Percentiles rank a stretch among this genome's conserved stretches.
Conservation (phyloP, 2,113 vertebrate genomes). For the Atlantisia rogersi region DNA sequence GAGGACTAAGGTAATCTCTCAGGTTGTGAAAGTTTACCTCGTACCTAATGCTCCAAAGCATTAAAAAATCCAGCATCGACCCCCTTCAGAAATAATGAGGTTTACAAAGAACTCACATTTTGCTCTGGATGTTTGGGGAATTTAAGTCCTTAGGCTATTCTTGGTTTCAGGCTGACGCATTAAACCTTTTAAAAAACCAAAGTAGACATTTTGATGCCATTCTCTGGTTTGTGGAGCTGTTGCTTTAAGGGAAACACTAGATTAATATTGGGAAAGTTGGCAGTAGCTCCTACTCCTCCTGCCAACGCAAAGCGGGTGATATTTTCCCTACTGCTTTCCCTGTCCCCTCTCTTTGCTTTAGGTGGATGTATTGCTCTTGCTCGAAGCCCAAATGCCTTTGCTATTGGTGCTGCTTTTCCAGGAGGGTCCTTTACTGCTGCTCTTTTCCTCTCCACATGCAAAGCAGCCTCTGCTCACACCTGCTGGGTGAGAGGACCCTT, state of each 20-base stretch:
- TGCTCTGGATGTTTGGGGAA: background rate
- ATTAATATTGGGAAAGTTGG: background rate
- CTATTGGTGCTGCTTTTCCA: background rate
- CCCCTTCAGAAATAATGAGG: background rate
- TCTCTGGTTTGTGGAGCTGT: background rate
- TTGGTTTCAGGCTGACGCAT: background rate
- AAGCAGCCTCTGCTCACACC: conserved; percentile 27
- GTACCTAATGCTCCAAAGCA: background rate
- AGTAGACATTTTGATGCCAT: background rate
- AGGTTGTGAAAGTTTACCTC: background rate
- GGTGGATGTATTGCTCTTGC: background rate
- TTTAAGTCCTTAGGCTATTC: background rate
- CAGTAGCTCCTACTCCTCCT: conserved; percentile 16
- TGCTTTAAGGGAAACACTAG: background rate
- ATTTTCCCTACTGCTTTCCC: background rate
- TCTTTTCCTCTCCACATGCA: background rate
- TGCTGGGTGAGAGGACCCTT: conserved; percentile 32
- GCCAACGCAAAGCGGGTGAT: conserved; percentile 15
- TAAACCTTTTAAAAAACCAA: background rate
- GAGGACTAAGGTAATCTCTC: background rate
- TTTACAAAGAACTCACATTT: background rate
- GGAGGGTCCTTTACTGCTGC: background rate
- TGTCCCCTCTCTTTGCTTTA: background rate
- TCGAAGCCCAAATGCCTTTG: background rate
- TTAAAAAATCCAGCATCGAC: background rate